Base-by-base conservation (phyloP, 2,797 vertebrate species). In the Epinephelus malabaricus region DNA sequence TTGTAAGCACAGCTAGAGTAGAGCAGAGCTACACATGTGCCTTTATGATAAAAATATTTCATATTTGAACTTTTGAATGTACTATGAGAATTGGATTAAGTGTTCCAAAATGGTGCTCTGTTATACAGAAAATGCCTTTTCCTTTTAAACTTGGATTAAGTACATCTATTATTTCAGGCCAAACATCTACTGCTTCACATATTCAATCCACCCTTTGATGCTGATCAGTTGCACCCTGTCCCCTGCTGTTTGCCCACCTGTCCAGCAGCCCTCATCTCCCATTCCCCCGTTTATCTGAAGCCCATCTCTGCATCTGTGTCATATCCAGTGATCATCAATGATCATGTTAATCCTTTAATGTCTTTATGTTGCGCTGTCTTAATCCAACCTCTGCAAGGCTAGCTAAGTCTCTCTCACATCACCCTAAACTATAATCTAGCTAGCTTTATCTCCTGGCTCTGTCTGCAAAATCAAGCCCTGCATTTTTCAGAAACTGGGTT, bases 261-360 rank as follows among this genome's bases (percentile, higher is more conserved):
- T 63, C 53, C 46, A 10, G 19, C 25, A 56, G 25, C 9, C 14
- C 8, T 56, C 7, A 13, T 30, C 62, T 38, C 18, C 3, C 8
- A 21, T 25, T 12, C 17, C 34, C 65, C 21, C 12, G n/a, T 72
- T 66, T 58, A 73, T 30, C 58, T 1, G 0, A 40, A 18, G 17
- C 25, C 51, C 47, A 56, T n/a, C 27, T 19, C 53, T 61, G 25
- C n/a, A 65, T 40, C 56, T 50, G 40, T 69, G 51, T 81, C 56
- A 63, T 60, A 70, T 13, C 17, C 53, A 38, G 38, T 73, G 43
- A 69, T 79, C 56, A 62, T 66, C 58, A 73, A 51, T 58, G 65
- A 80, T 82, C 40, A 43, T 73, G 73, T 61, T 76, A 78, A 88
- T 85, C 80, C 78, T 62, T 78, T 80, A 81, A 83, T 79, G 84